Evolutionary conservation across 2,113 vertebrate species (phyloP).

Genomic region (Equus quagga): DNA sequence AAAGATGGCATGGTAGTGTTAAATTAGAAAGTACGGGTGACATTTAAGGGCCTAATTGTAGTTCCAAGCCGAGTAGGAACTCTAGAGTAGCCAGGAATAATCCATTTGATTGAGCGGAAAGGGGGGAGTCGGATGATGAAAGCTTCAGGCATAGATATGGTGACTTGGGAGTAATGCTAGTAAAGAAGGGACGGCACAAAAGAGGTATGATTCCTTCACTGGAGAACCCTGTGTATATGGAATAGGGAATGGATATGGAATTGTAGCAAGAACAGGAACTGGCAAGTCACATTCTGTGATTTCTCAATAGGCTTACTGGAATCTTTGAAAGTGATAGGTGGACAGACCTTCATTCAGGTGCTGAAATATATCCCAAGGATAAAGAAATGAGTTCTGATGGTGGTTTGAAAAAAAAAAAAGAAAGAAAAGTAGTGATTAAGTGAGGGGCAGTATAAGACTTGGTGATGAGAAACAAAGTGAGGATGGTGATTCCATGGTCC

Average conservation of each 20-base stretch:
- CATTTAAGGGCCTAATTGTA: neutral
- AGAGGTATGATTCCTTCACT: neutral
- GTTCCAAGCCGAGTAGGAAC: neutral
- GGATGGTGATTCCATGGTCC: neutral
- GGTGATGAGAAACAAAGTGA: neutral
- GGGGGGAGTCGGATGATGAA: neutral
- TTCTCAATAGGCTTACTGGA: neutral
- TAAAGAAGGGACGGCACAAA: neutral
- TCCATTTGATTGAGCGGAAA: neutral
- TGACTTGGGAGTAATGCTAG: neutral
- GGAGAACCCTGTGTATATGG: neutral
- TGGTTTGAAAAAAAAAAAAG: neutral
- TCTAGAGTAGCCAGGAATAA: conserved; percentile 13
- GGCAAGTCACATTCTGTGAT: neutral
- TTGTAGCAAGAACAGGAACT: neutral
- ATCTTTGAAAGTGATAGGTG: neutral
- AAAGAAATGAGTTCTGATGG: neutral
- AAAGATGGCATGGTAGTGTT: conserved; percentile 19
- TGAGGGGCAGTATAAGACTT: neutral
- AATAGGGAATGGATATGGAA: neutral
- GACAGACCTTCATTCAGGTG: conserved; percentile 31
- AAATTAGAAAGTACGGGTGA: conserved; percentile 41
- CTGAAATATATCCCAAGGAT: neutral
- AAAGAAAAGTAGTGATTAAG: neutral
- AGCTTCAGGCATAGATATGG: neutral